A percentile compares a stretch with the other conserved stretches of the same genome.
Conservation (phyloP, 2,113 vertebrate species). For the Malurus melanocephalus region DNA sequence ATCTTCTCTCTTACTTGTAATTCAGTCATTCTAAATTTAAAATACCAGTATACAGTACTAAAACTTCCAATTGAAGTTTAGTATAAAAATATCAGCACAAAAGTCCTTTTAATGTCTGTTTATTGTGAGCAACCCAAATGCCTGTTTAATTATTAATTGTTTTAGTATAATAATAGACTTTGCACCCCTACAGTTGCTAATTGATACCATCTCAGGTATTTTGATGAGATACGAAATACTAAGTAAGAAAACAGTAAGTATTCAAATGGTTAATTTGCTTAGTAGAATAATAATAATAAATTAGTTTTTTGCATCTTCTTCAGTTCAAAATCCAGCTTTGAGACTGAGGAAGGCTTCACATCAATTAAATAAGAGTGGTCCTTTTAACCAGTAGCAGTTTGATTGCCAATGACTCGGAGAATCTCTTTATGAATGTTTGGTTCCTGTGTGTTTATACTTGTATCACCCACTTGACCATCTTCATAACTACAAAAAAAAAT, state of each 20-base stretch:
- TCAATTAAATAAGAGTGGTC: constrained; percentile 58
- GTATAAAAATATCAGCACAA: constrained; percentile 82
- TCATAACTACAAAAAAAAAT: constrained; percentile 79
- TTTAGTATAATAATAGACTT: constrained; percentile 70
- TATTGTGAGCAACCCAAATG: constrained; percentile 73
- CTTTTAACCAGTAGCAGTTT: constrained; percentile 88
- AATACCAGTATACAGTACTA: constrained; percentile 71
- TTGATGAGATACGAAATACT: constrained; percentile 74
- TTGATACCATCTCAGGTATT: constrained; percentile 70
- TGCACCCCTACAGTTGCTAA: constrained; percentile 68
- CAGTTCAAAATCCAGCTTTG: constrained; percentile 89
- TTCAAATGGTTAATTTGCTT: constrained; percentile 77
- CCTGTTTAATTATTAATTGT: constrained; percentile 64
- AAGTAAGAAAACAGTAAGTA: constrained; percentile 77
- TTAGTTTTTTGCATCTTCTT: constrained; percentile 71
- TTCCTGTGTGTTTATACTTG: constrained; percentile 89
- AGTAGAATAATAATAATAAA: constrained; percentile 73
- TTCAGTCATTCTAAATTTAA: constrained; percentile 61
- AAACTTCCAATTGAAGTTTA: constrained; percentile 69
- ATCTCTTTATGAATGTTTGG: constrained; percentile 86
- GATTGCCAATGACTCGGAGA: constrained; percentile 89
- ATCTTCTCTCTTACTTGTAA: constrained; percentile 44
- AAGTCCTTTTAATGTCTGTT: constrained; percentile 77
- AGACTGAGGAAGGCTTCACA: constrained; percentile 74
- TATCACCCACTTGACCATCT: constrained; percentile 88